phyloP scores from a whole-genome alignment of 2,797 vertebrate species.

The Heteromormyrus szaboi region DNA sequence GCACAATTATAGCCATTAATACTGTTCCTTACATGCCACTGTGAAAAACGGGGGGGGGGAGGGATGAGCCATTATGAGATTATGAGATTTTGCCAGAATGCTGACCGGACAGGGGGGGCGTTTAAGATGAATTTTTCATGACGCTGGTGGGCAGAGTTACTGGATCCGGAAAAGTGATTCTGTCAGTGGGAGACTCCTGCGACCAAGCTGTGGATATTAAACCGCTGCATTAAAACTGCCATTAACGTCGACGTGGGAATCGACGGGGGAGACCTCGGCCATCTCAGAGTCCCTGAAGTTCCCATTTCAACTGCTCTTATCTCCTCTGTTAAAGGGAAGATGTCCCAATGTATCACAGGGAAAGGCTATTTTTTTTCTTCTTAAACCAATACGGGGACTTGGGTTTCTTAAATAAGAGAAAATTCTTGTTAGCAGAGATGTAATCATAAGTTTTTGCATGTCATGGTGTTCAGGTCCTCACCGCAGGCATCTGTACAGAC shows the following conservation, averaged over 20 bases:
- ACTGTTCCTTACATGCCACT: background rate
- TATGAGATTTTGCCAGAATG: conserved; percentile 36
- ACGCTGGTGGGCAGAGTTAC: conserved; percentile 42
- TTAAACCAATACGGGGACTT: conserved; percentile 32
- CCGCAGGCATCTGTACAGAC: background rate
- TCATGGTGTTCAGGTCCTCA: background rate
- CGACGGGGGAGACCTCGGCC: conserved; percentile 48
- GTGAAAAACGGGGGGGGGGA: background rate
- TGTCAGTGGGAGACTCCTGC: conserved; percentile 34
- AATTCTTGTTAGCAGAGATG: background rate
- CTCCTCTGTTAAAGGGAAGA: conserved; percentile 39
- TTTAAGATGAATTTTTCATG: conserved; percentile 60
- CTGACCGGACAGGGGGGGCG: conserved; percentile 49
- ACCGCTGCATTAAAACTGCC: conserved; percentile 51
- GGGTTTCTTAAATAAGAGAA: conserved; percentile 21
- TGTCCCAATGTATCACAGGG: conserved; percentile 36
- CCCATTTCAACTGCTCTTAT: conserved; percentile 50
- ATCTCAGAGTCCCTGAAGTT: conserved; percentile 46
- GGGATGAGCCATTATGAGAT: background rate
- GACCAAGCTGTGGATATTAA: conserved; percentile 41
- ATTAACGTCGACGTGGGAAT: conserved; percentile 62
- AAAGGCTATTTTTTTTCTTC: conserved; percentile 27
- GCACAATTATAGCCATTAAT: background rate
- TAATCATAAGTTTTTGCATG: conserved; percentile 18
- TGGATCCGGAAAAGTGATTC: conserved; percentile 32